A percentile compares a stretch with the other conserved stretches of the same genome.
These are phyloP conservation scores for Lycia hirtaria DNA, from an alignment of 2,888 invertebrate genomes.

Conservation along the genomic window DNA sequence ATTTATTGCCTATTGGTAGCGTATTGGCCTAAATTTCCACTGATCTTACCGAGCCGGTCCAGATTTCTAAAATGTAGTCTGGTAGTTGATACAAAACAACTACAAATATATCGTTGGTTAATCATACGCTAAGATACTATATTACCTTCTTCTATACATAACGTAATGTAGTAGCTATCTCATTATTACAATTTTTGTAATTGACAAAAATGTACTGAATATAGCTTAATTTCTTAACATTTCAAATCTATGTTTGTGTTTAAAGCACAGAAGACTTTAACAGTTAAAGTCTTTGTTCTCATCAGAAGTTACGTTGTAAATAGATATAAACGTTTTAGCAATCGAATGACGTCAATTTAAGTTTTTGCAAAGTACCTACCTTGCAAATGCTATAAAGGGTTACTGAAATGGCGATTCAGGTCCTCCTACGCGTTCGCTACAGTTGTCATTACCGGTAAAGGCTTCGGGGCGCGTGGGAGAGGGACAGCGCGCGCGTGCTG, in stretches of 20 bases:
- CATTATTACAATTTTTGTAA: no score
- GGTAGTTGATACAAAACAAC: constrained; percentile 20
- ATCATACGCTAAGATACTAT: neutral
- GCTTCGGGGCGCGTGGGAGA: constrained; percentile 67
- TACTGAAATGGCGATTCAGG: constrained; percentile 75
- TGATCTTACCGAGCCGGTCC: constrained; percentile 54
- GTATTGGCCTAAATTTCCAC: constrained; percentile 59
- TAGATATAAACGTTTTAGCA: constrained; percentile 4
- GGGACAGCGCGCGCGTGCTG: constrained; percentile 53
- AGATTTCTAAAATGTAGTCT: constrained; percentile 60
- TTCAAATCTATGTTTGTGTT: neutral
- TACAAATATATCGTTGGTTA: neutral
- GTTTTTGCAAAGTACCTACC: constrained; percentile 37
- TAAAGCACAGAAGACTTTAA: no score
- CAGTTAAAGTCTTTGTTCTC: no score
- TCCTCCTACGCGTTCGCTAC: constrained; percentile 71
- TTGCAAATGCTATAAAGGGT: constrained; percentile 58
- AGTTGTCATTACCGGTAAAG: constrained; percentile 58
- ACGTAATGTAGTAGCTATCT: no score
- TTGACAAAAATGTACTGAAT: no score
- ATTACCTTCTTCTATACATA: neutral
- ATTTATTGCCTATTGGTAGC: constrained; percentile 60
- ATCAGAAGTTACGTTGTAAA: constrained; percentile 9
- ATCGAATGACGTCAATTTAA: constrained; percentile 35
- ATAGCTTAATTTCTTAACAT: no score